Conservation (phyloP, 2,797 vertebrate species). For the Bucorvus abyssinicus region DNA sequence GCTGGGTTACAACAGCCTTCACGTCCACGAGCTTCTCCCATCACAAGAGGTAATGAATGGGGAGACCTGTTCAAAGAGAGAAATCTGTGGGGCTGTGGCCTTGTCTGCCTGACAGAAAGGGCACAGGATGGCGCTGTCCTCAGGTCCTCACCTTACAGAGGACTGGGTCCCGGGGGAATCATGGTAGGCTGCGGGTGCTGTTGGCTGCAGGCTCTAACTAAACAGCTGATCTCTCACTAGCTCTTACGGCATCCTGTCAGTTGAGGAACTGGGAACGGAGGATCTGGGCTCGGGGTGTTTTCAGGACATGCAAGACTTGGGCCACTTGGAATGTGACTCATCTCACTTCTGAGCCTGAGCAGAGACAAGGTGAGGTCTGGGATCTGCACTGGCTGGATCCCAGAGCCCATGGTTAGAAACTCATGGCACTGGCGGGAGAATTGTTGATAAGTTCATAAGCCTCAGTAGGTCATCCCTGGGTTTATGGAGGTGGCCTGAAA, state of each 20-base stretch:
- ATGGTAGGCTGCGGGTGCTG: not conserved
- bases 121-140: not conserved
- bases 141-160: not conserved
- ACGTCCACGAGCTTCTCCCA: not conserved
- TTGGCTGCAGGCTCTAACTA: not conserved
- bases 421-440: not conserved
- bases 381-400: not conserved
- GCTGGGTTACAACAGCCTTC: not conserved
- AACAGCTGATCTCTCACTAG: not conserved
- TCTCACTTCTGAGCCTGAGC: not conserved
- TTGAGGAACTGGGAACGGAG: not conserved
- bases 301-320: conserved; percentile 12
- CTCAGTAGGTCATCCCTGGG: not conserved
- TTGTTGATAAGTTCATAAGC: not conserved
- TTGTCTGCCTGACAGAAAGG: not conserved
- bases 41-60: not conserved
- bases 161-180: not conserved
- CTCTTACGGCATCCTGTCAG: not conserved
- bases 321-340: not conserved
- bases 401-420: not conserved
- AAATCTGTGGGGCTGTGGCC: not conserved
- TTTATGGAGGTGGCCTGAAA: not conserved
- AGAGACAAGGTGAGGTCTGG: not conserved
- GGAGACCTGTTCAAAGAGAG: not conserved
- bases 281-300: conserved; percentile 15